Conservation (phyloP, 2,113 vertebrate species). For the Chaenocephalus aceratus region DNA sequence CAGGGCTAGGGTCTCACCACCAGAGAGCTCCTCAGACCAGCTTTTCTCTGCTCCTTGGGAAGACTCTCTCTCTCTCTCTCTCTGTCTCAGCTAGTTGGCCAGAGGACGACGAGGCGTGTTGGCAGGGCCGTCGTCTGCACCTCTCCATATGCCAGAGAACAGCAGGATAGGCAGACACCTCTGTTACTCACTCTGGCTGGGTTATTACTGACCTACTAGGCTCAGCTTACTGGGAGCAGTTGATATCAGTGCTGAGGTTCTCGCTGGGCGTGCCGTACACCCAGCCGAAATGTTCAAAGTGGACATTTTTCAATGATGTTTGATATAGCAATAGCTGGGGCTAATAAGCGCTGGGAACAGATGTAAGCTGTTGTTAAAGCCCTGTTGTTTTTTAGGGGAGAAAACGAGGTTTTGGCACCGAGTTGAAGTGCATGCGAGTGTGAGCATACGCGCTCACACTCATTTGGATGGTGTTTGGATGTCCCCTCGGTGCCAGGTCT, state of each 20-base stretch:
- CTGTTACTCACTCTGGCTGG: conserved; percentile 69
- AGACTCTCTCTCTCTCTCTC: conserved; percentile 35
- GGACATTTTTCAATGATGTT: conserved; percentile 46
- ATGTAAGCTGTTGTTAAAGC: conserved; percentile 61
- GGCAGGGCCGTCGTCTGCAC: conserved; percentile 73
- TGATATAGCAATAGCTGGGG: conserved; percentile 49
- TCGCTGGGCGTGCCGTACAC: conserved; percentile 31
- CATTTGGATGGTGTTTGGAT: conserved; percentile 68
- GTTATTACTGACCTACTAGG: conserved; percentile 72
- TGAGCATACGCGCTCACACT: conserved; percentile 31
- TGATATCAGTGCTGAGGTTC: conserved; percentile 39
- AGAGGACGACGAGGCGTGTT: conserved; percentile 64
- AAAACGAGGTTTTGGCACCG: conserved; percentile 66
- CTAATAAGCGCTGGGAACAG: conserved; percentile 49
- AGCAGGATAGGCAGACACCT: conserved; percentile 77
- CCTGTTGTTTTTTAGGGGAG: conserved; percentile 53
- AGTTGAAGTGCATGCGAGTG: conserved; percentile 46
- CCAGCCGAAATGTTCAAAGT: conserved; percentile 34
- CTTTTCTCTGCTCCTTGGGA: conserved; percentile 60
- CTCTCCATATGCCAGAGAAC: conserved; percentile 78
- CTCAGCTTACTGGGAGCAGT: conserved; percentile 64
- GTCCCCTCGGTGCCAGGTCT: conserved; percentile 74
- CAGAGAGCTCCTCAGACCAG: conserved; percentile 83
- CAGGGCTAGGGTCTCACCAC: conserved; percentile 69
- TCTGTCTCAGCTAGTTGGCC: conserved; percentile 72